Evolutionary conservation across 2,888 invertebrate species (phyloP), one percentile per base, ranked within the genome.

Genomic region (Actias luna): DNA sequence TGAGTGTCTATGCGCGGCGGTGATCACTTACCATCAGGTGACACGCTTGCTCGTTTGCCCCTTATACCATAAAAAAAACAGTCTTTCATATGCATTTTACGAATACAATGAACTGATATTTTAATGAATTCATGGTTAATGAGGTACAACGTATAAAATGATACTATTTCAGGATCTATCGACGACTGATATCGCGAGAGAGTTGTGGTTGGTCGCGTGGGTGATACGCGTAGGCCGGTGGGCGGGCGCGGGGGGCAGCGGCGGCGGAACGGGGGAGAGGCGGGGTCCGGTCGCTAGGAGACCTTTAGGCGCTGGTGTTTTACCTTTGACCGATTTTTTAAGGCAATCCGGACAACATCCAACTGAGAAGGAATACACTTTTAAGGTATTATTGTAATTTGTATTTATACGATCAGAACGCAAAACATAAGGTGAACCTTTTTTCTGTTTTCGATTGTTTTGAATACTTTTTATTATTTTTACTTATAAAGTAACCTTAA

Each of bases 171-270:
- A 96, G 96, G 96, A 97, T 78, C 93, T 97, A 77, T 98, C 98
- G 60, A 96, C 95, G 70, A 95, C 96, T 52, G 98, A 98, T 85
- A 93, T 98, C 62, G 95, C 95, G 63, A 95, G 96, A 65, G 98
- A 98, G 77, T 93, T 98, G 29, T 98, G 96, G 93, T 93, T 99
- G 70, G 96, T 98, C 36, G 97, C 97, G 67, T 97, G 98, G 86
- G 97, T 98, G 58, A 96, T 98, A 90, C 94, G 98, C 60, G 96
- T 98, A 62, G 98, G 98, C 1, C 94, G 96, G 76, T 97, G 98
- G 94, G 94, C 97, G 18, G 91, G 90, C 5, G 89, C 87, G 0
- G 89, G 87, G 16, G 79, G 83, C 66, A 76, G 85, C 27, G 83
- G 87, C 42, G 79, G 89, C 58, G 87, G 89, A 58, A 94, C 95